Percentiles rank a stretch among this genome's conserved stretches.
Conservation (phyloP, 2,113 vertebrate species). For the Notarius lentiginosus region DNA sequence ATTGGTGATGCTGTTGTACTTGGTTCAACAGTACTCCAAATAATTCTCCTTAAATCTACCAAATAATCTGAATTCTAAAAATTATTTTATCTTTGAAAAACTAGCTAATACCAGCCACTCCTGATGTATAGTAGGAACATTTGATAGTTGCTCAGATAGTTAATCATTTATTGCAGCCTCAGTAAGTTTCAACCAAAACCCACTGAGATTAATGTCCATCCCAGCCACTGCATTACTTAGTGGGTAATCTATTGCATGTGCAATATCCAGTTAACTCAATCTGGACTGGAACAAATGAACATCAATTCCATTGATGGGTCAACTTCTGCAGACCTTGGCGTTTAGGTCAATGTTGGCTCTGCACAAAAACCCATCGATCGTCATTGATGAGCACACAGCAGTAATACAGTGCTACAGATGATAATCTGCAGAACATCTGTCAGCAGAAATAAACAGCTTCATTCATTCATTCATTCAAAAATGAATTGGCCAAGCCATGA, state of each 20-base stretch:
- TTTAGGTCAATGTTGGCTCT: constrained; percentile 67
- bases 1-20: neutral
- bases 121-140: neutral
- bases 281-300: constrained; percentile 42
- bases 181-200: neutral
- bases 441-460: constrained; percentile 8
- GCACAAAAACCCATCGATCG: constrained; percentile 20
- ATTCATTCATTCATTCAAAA: neutral
- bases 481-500: neutral
- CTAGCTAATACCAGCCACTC: neutral
- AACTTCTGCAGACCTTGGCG: constrained; percentile 45
- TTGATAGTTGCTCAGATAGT: neutral
- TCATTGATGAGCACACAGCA: neutral
- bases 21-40: neutral
- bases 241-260: constrained; percentile 41
- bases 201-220: neutral
- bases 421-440: constrained; percentile 14
- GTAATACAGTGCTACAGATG: constrained; percentile 4
- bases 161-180: neutral
- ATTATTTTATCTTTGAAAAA: neutral
- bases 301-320: constrained; percentile 61
- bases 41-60: neutral
- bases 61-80: neutral
- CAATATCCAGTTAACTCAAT: constrained; percentile 54
- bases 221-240: neutral